A percentile compares a stretch with the other conserved stretches of the same genome.
Conservation (phyloP, 2,797 vertebrate genomes). For the Garrulus glandarius region DNA sequence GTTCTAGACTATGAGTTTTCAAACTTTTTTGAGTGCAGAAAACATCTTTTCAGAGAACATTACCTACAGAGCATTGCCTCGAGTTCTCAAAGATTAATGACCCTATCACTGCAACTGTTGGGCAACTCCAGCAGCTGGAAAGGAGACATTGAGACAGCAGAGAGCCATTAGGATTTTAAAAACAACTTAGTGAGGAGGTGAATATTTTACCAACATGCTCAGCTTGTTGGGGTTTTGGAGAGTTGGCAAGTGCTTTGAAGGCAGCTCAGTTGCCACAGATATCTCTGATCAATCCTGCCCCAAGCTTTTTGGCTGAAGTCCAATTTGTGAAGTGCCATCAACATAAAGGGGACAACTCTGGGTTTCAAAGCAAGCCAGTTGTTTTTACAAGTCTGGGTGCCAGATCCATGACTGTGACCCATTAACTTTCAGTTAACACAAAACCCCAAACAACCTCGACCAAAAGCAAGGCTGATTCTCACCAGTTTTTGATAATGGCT, state of each 20-base stretch:
- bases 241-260: not conserved
- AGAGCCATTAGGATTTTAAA: not conserved
- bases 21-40: not conserved
- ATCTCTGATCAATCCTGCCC: not conserved
- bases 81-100: not conserved
- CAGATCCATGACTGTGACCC: not conserved
- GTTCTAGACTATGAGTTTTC: not conserved
- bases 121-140: not conserved
- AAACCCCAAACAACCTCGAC: not conserved
- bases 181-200: not conserved
- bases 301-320: not conserved
- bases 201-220: not conserved
- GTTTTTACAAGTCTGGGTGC: not conserved
- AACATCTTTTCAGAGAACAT: not conserved
- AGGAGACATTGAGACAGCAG: not conserved
- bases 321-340: not conserved
- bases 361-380: not conserved
- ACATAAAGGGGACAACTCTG: not conserved
- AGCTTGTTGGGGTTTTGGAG: not conserved
- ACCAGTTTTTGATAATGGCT: not conserved
- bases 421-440: not conserved
- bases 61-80: not conserved
- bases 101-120: not conserved
- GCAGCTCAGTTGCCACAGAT: not conserved
- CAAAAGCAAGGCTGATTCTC: not conserved